A percentile compares a stretch with the other conserved stretches of the same genome.
These are phyloP conservation scores for Oreochromis grahami DNA, from an alignment of 2,797 vertebrate genomes.

Conservation along the genomic window DNA sequence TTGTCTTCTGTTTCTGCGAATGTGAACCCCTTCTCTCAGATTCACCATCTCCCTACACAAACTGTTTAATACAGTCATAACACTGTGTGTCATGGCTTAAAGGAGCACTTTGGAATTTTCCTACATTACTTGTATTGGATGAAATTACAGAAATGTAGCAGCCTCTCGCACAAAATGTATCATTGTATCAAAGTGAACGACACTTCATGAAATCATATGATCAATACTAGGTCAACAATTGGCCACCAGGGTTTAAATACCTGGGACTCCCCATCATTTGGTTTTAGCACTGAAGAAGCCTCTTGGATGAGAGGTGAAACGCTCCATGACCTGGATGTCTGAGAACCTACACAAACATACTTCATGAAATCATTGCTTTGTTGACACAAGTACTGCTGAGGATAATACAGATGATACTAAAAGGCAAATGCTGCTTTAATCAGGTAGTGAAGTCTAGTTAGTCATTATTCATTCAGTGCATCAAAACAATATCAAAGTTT, in stretches of 20 bases:
- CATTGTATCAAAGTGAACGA: background rate
- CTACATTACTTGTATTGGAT: background rate
- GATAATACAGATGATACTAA: background rate
- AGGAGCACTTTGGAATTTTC: background rate
- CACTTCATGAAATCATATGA: background rate
- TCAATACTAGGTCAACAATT: background rate
- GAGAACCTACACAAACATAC: background rate
- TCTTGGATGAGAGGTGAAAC: background rate
- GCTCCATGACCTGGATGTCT: background rate
- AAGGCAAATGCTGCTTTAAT: background rate
- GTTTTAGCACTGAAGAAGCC: fast-evolving
- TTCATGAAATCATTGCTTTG: background rate
- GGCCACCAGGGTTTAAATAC: fast-evolving
- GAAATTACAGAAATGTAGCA: background rate
- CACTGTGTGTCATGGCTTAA: background rate
- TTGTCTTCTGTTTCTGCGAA: background rate
- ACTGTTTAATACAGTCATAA: background rate
- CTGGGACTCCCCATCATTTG: fast-evolving
- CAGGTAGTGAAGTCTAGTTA: fast-evolving
- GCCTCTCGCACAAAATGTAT: background rate
- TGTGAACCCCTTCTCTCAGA: background rate
- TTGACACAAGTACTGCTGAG: background rate
- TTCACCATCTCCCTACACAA: background rate
- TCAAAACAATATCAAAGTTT: background rate
- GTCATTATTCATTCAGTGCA: background rate